Evolutionary conservation across 64 coral and sea anemone species (phyloP), one percentile per base, ranked within the genome.

Genomic region (Pachyseris speciosa): DNA sequence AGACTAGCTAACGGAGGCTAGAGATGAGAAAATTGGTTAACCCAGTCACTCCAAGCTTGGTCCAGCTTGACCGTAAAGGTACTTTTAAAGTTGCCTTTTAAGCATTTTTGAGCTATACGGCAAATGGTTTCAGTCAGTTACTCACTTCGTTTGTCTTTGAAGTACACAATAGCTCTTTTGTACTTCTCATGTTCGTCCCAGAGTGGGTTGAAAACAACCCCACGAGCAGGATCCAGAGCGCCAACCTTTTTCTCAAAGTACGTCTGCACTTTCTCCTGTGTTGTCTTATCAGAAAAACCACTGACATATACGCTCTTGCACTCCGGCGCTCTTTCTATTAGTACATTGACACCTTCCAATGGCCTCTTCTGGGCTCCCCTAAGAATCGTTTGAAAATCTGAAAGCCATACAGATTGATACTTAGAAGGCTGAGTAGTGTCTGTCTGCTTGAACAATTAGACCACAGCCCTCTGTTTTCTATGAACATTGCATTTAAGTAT

Each of bases 101-200:
- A n/a, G n/a, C n/a, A n/a, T n/a, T n/a, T n/a, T n/a, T n/a, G n/a
- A n/a, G n/a, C n/a, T n/a, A n/a, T n/a, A n/a, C n/a, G n/a, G n/a
- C n/a, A 55, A 13, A 55, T 55, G 51, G 5, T 55, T 9, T n/a
- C n/a, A n/a, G n/a, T 31, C 13, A 71, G 38, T 74, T 63, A 38
- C 77, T 63, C 37, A 81, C 77, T 38, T 81, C 19, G 26, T 40
- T 60, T 63, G 33, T 81, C 53, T 36, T 43, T 81, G 22, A 81
- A 81, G n/a, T 81, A 81, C 17, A 81, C 77, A 81, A 81, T 81
- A 60, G 77, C 77, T 63, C 77, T 81, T 37, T 81, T 81, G 33
- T 53, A n/a, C 32, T 28, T 81, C 22, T 58, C 20, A 6, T 63
- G 2, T 60, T 63, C 34, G 9, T 63, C 77, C 77, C 77, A 81